Base-by-base conservation (phyloP, 2,888 invertebrate genomes). In the Gerosis bhagava region DNA sequence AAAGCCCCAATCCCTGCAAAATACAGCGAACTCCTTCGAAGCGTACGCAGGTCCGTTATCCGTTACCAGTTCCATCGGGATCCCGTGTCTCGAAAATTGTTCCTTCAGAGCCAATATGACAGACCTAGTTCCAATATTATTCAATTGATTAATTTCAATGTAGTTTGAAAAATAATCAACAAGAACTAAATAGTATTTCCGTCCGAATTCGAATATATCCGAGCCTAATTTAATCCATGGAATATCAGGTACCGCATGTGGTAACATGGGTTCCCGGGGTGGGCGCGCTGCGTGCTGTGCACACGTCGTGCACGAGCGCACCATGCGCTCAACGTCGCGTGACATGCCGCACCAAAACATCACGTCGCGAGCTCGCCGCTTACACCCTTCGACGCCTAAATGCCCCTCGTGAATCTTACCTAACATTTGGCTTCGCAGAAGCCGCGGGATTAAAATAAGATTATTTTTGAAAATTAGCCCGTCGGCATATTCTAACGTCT, bases 211-310 rank as follows among this genome's bases (percentile, higher is more conserved):
- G 34, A 55, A 44, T 0, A 53, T 6, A 44, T 56, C 53, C 8
- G 48, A 12, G 21, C 51, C 56, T 5, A 56, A 45, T 45, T 51
- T 49, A 12, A 48, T 3, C 52, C 50, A 56, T 16, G 56, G 54
- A 3, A 46, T 6, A n/a, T 6, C 32, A 5, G 12, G n/a, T 11
- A 43, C 36, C 25, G 49, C 44, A 25, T 25, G 25, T 10, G 25
- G 25, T 25, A 10, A 2, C 11, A 25, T 10, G 3, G 25, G 25
- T 25, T 25, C 25, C n/a, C n/a, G n/a, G n/a, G n/a, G n/a, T n/a
- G n/a, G n/a, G n/a, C n/a, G n/a, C n/a, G n/a, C n/a, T n/a, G n/a
- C n/a, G n/a, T n/a, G n/a, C n/a, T n/a, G n/a, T n/a, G n/a, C n/a
- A n/a, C n/a, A n/a, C n/a, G n/a, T n/a, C n/a, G n/a, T n/a, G n/a